Evolutionary conservation across 1,140 invertebrate genomes (phyloP), one percentile per base, ranked within the genome.

Genomic region (Drosophila eugracilis): DNA sequence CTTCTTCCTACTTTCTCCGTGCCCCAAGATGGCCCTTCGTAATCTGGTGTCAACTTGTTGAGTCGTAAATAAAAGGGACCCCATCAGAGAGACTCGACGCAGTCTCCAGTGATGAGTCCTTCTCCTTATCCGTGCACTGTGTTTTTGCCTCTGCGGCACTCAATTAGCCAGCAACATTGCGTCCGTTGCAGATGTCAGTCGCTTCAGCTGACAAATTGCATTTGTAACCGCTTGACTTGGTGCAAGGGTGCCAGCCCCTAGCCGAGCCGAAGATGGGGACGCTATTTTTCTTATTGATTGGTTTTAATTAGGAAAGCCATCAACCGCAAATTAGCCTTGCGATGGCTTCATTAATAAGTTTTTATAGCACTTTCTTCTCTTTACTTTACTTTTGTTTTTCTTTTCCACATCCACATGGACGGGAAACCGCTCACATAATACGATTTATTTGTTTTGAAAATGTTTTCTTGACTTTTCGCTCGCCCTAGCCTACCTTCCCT

Each of bases 251-350:
- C 24, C 4, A 37, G 9, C 10, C 30, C 30, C 30, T n/a, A 32
- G 9, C 30, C 9, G 1, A 19, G 32, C 21, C n/a, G 39, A 36
- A 48, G 73, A 86, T 74, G 81, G 57, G 66, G 55, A 76, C 73
- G 71, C 84, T 67, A 78, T 83, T 83, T 88, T 78, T 83, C 78
- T 67, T 81, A 83, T 88, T 88, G 78, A 88, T 88, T 88, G 78
- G 70, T 72, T 88, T 88, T 89, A 88, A 83, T 88, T 86, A 86
- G 77, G 71, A 86, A 88, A 88, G 71, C 78, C 83, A 83, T 88
- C 83, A 72, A 75, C 50, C 83, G 66, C 83, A 88, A 88, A 83
- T 88, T 83, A 89, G 83, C 66, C 66, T 73, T 78, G 71, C 57
- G 65, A 74, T 63, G 70, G 73, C 78, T 88, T 88, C 83, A 75